phyloP scores from a whole-genome alignment of 2,888 invertebrate genomes.

The Scaptomyza cyrtandrae region DNA sequence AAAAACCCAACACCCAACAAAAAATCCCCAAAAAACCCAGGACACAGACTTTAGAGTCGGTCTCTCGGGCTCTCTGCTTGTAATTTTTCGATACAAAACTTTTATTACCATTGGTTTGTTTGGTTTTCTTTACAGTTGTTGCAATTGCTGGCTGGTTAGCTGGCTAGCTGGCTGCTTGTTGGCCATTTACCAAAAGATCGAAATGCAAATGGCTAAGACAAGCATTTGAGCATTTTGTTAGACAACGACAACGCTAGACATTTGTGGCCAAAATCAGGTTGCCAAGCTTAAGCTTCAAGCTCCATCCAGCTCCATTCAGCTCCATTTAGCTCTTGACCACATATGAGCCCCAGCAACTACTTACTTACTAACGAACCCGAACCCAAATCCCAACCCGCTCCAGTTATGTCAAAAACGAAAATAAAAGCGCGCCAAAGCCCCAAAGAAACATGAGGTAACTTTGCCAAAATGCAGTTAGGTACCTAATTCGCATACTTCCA shows the following conservation, averaged over 20 bases:
- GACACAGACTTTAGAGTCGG: slow-evolving; percentile 33
- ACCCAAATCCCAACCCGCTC: slow-evolving; percentile 41
- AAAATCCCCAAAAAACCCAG: slow-evolving; percentile 22
- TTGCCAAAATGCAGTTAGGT: slow-evolving; percentile 45
- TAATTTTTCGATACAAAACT: slow-evolving; percentile 71
- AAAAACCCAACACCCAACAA: slow-evolving; percentile 10
- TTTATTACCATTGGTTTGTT: slow-evolving; percentile 73
- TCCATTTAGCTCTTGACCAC: slow-evolving; percentile 24
- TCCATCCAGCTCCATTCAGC: neutral
- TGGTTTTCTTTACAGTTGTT: slow-evolving; percentile 36
- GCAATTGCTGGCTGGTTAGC: slow-evolving; percentile 13
- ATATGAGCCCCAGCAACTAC: slow-evolving; percentile 31
- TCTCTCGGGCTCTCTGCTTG: slow-evolving; percentile 46
- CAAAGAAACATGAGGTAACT: slow-evolving; percentile 61
- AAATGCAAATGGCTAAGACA: slow-evolving; percentile 78
- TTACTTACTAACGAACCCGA: slow-evolving; percentile 13
- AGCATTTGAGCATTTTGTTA: slow-evolving; percentile 76
- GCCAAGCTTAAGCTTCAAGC: slow-evolving; percentile 18
- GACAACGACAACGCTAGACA: slow-evolving; percentile 66
- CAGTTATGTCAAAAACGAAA: slow-evolving; percentile 75
- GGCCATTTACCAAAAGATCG: slow-evolving; percentile 76
- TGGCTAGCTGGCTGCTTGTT: slow-evolving; percentile 23
- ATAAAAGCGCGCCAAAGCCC: slow-evolving; percentile 27
- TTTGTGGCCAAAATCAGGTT: slow-evolving; percentile 71
- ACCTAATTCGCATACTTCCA: slow-evolving; percentile 6